A percentile compares a stretch with the other conserved stretches of the same genome.
phyloP scores from a whole-genome alignment of 2,113 vertebrate species.

The Pituophis catenifer region DNA sequence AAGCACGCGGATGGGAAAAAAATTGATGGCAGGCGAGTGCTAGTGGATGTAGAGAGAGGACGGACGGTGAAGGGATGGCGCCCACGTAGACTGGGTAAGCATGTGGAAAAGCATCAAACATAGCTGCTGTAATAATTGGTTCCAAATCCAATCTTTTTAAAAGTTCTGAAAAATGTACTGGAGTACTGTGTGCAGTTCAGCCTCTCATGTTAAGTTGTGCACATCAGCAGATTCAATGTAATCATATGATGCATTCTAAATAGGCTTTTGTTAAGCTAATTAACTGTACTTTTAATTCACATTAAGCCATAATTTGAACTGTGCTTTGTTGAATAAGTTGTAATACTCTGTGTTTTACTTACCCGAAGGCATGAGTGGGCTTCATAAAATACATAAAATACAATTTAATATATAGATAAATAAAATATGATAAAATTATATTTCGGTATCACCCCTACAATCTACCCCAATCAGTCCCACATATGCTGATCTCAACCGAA shows the following conservation, averaged over 20 bases:
- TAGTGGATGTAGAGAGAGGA: constrained; percentile 91
- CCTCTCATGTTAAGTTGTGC: neutral
- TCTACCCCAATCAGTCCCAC: too few relatives aligned
- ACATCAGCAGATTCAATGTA: too few relatives aligned
- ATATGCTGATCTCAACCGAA: too few relatives aligned
- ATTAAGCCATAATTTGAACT: neutral
- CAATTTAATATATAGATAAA: too few relatives aligned
- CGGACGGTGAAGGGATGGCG: constrained; percentile 92
- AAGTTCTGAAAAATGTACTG: neutral
- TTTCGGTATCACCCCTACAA: too few relatives aligned
- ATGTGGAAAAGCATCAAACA: neutral
- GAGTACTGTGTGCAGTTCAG: neutral
- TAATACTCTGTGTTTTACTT: neutral
- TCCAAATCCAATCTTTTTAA: neutral
- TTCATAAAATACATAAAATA: too few relatives aligned
- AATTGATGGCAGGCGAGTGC: constrained; percentile 87
- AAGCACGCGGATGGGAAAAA: constrained; percentile 95
- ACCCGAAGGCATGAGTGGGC: neutral
- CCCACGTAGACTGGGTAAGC: constrained; percentile 85
- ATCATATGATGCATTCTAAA: too few relatives aligned
- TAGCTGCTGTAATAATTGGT: neutral
- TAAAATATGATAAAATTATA: too few relatives aligned
- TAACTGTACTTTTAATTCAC: too few relatives aligned
- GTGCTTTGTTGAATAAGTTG: neutral
- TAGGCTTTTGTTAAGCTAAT: neutral